phyloP scores from a whole-genome alignment of 1,140 invertebrate species.

The Pteromalus puparum region DNA sequence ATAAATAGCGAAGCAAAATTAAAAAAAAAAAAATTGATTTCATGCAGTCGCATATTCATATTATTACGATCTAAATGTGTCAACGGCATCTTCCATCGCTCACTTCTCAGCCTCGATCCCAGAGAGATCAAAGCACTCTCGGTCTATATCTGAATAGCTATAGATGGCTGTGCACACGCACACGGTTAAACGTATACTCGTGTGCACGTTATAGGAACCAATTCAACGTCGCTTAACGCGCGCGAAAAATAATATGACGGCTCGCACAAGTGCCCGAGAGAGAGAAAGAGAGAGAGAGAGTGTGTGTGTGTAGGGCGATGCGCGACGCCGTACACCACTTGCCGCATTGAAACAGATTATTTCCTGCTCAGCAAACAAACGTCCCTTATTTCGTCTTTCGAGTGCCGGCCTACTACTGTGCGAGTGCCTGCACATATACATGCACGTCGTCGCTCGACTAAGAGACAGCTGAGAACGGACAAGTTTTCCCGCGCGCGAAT shows the following conservation, averaged over 20 bases:
- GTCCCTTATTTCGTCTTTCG: constrained; percentile 10
- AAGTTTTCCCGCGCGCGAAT: neutral
- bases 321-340: neutral
- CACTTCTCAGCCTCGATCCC: neutral
- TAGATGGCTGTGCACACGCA: neutral
- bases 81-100: constrained; percentile 2
- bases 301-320: neutral
- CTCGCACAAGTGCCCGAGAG: constrained; percentile 1
- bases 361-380: constrained; percentile 65
- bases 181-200: no score
- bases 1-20: no score
- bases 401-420: neutral
- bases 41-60: no score
- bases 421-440: no score
- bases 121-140: neutral
- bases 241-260: constrained; percentile 4
- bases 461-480: neutral
- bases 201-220: constrained; percentile 38
- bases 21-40: no score
- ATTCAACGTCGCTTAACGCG: constrained; percentile 47
- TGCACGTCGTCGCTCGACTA: neutral
- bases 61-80: neutral
- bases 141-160: neutral
- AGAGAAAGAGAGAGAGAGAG: no score
- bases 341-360: constrained; percentile 62